Base-by-base conservation (phyloP, 2,888 invertebrate genomes). In the Clunio marinus region DNA sequence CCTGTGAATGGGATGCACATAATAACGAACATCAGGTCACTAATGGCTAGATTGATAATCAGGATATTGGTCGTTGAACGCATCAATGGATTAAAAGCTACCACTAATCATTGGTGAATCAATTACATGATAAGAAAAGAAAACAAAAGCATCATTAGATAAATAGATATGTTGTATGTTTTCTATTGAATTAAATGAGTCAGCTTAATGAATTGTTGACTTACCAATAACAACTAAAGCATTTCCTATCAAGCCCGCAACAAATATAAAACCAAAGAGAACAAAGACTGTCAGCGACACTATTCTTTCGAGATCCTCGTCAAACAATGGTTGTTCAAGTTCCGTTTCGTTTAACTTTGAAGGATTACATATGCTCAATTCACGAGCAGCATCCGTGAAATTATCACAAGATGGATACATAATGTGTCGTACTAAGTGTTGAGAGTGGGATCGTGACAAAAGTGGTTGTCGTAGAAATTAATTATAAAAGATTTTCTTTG, bases 61-160 rank as follows among this genome's bases (percentile, higher is more conserved):
- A 96, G 83, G n/a, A 94, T 83, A 78, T 96, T 96, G 13, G 96
- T 96, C 0, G 94, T 93, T 58, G 92, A 93, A 73, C 93, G 83
- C 95, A 96, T 95, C 73, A 89, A 88, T 72, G 91, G 88, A 78
- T 94, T 93, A 37, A 88, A 86, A 13, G 90, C 83, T 0, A 96
- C 93, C 1, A 95, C 93, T 67, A 73, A 22, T 20, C 8, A 20
- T n/a, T 20, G 15, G 17, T 20, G 51, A 4, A 32, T 32, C 10
- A 10, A 32, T 7, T 4, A 32, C 32, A 10, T 7, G 10, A 32
- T 4, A 32, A 32, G 5, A 32, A 32, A 32, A 32, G 10, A 32
- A 7, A 32, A 22, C 8, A 13, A 20, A 20, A 62, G 7, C 13
- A 51, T 51, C 24, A 51, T 41, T 51, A 10, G 22, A 37, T 37